These are phyloP conservation scores for Trididemnum nubilum DNA, from an alignment of 23 tunicate species.

Conservation along the genomic window DNA sequence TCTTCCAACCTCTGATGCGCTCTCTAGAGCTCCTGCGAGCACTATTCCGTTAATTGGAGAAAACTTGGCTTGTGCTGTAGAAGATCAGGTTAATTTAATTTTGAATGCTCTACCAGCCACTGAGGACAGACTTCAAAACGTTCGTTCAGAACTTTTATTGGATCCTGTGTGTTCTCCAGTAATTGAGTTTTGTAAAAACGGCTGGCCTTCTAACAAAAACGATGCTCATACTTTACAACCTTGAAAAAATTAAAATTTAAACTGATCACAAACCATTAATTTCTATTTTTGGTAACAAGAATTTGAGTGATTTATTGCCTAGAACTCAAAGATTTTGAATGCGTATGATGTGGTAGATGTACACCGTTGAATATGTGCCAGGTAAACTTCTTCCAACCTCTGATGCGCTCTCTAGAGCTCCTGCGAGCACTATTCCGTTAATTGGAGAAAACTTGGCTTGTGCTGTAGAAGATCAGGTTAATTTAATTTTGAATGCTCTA, in stretches of 20 bases:
- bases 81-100: background rate
- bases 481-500: background rate
- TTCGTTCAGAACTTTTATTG: background rate
- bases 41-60: background rate
- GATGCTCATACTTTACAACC: background rate
- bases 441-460: background rate
- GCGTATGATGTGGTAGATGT: background rate
- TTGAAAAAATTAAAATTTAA: background rate
- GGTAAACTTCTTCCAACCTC: conserved; percentile 7
- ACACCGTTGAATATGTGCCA: conserved; percentile 18
- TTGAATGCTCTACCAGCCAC: background rate
- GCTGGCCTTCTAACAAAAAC: conserved; percentile 3
- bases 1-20: conserved; percentile 9
- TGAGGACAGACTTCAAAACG: background rate
- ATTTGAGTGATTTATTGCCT: conserved; percentile 3
- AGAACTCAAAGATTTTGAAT: too few species aligned
- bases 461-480: background rate
- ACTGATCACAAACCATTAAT: conserved; percentile 49
- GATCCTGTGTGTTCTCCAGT: background rate
- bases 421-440: background rate
- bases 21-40: conserved; percentile 5
- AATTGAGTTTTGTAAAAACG: conserved; percentile 13
- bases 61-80: background rate
- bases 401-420: conserved; percentile 15
- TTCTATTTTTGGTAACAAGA: conserved; percentile 14